Base-by-base conservation (phyloP, 2,113 vertebrate genomes). In the Mugil cephalus region DNA sequence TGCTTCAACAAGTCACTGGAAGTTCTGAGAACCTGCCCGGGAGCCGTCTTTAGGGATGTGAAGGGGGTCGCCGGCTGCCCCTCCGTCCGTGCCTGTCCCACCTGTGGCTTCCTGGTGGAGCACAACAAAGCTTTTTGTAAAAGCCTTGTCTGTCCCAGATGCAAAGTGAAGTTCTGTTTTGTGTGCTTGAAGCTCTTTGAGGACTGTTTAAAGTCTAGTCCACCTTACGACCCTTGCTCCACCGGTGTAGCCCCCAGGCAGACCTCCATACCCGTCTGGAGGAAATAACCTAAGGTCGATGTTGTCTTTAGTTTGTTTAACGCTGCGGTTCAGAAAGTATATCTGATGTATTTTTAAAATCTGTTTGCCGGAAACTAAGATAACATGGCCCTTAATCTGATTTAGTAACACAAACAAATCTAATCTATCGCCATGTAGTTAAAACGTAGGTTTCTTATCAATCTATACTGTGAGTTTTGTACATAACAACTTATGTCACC, bases 91-190 rank as follows among this genome's bases (percentile, higher is more conserved):
- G 87, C 85, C 52, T 91, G 87, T 45, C 87, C 89, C 36, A 89
- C 77, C 12, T 91, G 90, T 60, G 88, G 89, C 40, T 69, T 64
- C 21, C 65, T 86, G n/a, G 62, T 62, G 52, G 80, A 92, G 56
- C 90, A 93, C 15, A 71, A 87, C 67, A 74, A 38, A 34, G 65
- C 10, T 2, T 74, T 10, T 4, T 93, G 86, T 43, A 91, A 91
- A 66, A 87, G 79, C 46, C 53, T 91, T 0, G 36, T 55, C 19
- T 93, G 83, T 48, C 59, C 59, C 6, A 64, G 21, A 12, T 91
- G 87, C 50, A 68, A 76, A 38, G 36, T 70, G 14, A 84, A 91
- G 62, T 92, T 88, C 73, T 92, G 91, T 68, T 93, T 93, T 45
- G 77, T 82, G 10, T 92, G 84, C 42, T 58, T 92, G 38, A 86